phyloP scores from a whole-genome alignment of 35 echinoderm and acorn worm genomes.

The Strongylocentrotus purpuratus region DNA sequence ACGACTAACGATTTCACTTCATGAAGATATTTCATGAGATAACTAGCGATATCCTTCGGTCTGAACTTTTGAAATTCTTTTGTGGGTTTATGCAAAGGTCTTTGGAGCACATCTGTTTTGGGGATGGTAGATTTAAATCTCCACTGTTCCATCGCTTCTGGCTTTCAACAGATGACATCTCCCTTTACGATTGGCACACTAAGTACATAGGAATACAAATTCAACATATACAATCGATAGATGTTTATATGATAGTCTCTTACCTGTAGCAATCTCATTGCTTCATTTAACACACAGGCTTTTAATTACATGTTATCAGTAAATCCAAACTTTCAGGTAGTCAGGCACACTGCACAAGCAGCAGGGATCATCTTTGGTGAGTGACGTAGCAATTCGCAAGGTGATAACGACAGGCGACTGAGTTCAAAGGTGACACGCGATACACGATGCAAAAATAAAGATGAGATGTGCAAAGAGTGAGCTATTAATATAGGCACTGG shows the following conservation, averaged over 20 bases:
- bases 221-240: too few species aligned
- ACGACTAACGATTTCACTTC: too few species aligned
- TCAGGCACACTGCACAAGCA: neutral
- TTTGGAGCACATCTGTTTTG: neutral
- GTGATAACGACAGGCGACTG: neutral
- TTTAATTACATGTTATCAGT: neutral
- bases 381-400: neutral
- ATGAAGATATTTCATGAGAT: neutral
- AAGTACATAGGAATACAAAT: too few species aligned
- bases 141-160: neutral
- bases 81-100: neutral
- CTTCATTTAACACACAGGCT: neutral
- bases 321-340: neutral
- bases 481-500: too few species aligned
- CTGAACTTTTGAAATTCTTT: neutral
- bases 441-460: too few species aligned
- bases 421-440: too few species aligned
- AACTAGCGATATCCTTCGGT: neutral
- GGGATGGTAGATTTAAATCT: neutral
- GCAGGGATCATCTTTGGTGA: neutral
- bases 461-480: too few species aligned
- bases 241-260: too few species aligned
- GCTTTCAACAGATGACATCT: too few species aligned
- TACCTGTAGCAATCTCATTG: neutral
- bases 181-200: too few species aligned